Evolutionary conservation across 2,888 invertebrate species (phyloP).

Genomic region (Apamea anceps): DNA sequence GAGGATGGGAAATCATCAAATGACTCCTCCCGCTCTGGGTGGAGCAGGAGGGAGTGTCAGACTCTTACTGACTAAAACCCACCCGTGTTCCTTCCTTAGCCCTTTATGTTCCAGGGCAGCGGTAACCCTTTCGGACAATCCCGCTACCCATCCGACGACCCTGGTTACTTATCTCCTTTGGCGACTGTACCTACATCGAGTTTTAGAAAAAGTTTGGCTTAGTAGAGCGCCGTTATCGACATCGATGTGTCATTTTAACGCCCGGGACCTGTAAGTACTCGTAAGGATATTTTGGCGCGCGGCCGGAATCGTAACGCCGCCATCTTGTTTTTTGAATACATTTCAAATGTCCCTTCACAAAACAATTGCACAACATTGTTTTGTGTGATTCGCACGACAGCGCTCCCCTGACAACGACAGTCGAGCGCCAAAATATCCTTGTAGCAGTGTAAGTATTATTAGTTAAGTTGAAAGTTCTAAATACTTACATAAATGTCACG

Average conservation of each 20-base stretch:
- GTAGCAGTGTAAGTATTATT: background rate
- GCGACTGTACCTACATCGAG: background rate
- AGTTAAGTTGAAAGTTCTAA: background rate
- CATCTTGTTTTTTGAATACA: background rate
- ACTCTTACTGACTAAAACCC: too few species aligned
- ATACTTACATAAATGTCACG: background rate
- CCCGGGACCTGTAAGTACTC: background rate
- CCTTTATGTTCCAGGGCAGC: too few species aligned
- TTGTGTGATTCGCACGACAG: background rate
- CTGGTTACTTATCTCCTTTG: too few species aligned
- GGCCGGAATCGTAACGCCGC: background rate
- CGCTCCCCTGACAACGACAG: background rate
- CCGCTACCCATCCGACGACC: too few species aligned
- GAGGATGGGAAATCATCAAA: too few species aligned
- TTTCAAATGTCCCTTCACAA: background rate
- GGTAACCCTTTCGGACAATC: too few species aligned
- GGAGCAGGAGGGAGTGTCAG: too few species aligned
- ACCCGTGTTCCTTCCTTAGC: too few species aligned
- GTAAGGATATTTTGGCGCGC: background rate
- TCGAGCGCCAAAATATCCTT: background rate
- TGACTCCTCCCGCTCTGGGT: too few species aligned
- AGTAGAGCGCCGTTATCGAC: background rate
- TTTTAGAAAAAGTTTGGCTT: background rate
- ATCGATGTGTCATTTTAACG: background rate
- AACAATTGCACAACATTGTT: background rate